phyloP scores from a whole-genome alignment of 2,888 invertebrate species.

The Hetaerina titia region DNA sequence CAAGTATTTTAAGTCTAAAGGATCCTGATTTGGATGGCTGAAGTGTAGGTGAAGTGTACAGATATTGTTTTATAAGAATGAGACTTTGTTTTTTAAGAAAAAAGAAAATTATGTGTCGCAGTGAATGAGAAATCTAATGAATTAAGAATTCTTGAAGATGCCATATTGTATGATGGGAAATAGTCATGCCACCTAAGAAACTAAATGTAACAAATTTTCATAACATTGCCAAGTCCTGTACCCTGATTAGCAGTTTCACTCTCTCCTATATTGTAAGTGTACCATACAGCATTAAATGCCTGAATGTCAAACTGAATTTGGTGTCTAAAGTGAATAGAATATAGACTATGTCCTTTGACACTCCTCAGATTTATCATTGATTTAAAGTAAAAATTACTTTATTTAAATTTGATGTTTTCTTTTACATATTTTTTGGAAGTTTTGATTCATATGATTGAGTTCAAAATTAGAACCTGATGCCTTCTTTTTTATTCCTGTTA shows the following conservation, averaged over 20 bases:
- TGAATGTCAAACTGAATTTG: constrained; percentile 68
- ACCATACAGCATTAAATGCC: constrained; percentile 69
- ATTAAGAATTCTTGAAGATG: constrained; percentile 64
- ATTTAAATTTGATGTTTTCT: background rate
- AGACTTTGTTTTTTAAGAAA: constrained; percentile 69
- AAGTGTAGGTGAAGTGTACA: constrained; percentile 68
- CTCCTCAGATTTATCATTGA: constrained; percentile 1
- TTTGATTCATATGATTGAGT: too few species aligned
- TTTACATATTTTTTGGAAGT: background rate
- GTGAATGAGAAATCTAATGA: constrained; percentile 68
- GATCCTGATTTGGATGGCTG: constrained; percentile 68
- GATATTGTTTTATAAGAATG: constrained; percentile 68
- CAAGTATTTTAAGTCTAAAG: constrained; percentile 67
- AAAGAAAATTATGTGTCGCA: constrained; percentile 62
- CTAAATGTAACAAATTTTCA: constrained; percentile 54
- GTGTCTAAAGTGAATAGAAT: constrained; percentile 65
- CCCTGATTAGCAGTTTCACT: constrained; percentile 70
- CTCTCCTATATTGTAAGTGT: constrained; percentile 68
- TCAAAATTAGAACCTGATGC: too few species aligned
- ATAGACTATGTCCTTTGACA: constrained; percentile 59
- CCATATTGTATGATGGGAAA: constrained; percentile 60
- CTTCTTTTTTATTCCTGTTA: too few species aligned
- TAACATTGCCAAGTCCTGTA: constrained; percentile 69
- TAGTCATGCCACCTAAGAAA: constrained; percentile 65
- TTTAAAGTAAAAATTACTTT: constrained; percentile 33